Conservation (phyloP, 2,888 invertebrate genomes). For the Melanargia galathea region DNA sequence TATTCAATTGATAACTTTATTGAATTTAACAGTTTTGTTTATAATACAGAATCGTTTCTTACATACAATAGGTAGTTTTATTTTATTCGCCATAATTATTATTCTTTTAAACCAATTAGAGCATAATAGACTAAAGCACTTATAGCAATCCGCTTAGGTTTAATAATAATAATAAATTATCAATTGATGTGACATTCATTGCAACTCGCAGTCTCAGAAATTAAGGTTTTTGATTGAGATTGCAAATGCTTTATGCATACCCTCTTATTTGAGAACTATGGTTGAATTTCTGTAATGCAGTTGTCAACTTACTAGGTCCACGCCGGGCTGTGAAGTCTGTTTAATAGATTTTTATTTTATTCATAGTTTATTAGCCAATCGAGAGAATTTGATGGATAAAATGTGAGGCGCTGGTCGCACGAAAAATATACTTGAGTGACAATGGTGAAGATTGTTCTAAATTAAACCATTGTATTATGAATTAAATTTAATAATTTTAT, state of each 20-base stretch:
- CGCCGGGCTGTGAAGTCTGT: constrained; percentile 63
- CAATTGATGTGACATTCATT: background rate
- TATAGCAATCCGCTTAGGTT: background rate
- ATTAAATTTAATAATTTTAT: constrained; percentile 2
- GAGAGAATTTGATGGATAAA: constrained; percentile 38
- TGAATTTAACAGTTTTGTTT: background rate
- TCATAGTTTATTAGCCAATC: constrained; percentile 41
- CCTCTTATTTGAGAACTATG: background rate
- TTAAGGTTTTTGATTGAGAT: background rate
- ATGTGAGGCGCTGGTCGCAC: constrained; percentile 65
- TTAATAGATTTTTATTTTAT: constrained; percentile 39
- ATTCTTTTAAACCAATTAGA: background rate
- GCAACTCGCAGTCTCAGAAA: background rate
- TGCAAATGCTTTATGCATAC: no score
- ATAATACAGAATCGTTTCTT: constrained; percentile 10
- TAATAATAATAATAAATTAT: background rate
- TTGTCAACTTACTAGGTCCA: constrained; percentile 44
- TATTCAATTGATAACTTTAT: background rate
- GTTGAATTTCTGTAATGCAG: constrained; percentile 47
- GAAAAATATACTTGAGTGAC: constrained; percentile 47
- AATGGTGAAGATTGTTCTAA: constrained; percentile 21
- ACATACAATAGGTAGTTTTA: background rate
- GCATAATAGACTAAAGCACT: background rate
- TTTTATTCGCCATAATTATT: background rate
- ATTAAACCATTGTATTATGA: constrained; percentile 13